Base-by-base conservation (phyloP, 2,888 invertebrate genomes). In the Lasioglossum marginatum region DNA sequence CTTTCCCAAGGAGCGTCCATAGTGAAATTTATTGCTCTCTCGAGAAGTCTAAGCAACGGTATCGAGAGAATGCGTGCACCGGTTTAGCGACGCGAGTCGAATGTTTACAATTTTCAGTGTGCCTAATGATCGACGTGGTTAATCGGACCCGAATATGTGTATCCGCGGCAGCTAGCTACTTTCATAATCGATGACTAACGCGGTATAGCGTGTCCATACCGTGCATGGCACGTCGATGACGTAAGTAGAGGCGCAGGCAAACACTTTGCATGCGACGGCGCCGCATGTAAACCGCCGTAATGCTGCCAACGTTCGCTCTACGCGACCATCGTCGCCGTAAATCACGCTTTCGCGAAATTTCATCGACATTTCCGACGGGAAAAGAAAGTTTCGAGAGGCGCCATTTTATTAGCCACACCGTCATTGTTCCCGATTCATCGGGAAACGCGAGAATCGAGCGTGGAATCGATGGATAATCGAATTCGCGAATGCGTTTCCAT, bases 221-320 rank as follows among this genome's bases (percentile, higher is more conserved):
- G 93, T 94, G 94, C 93, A 93, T 88, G 94, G 94, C 92, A 93
- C 87, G 90, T 87, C 92, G 91, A 91, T 95, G 95, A 95, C 94
- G 94, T 93, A 92, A 94, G 88, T 83, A 77, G 19, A 23, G 34
- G 4, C 23, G 10, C 78, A 52, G 75, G 79, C 76, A 71, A 84
- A 82, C 78, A 75, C 43, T 77, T 82, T 74, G 72, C 66, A 78
- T 77, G 78, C 77, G 76, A 16, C 83, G 81, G 75, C 66, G 77
- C 88, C 89, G 77, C 77, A 77, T 79, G 84, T 45, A 78, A 79
- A 70, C 27, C 72, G 72, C 77, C 84, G 79, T 68, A 74, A 86
- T 70, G 77, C 68, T 57, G 63, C 23, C 27, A 37, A 40, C 70
- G 70, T 70, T 40, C 34, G 66, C 60, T 34, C 63, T 60, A 45